phyloP scores from a whole-genome alignment of 2,888 invertebrate species.

The Calameuta pallipes region DNA sequence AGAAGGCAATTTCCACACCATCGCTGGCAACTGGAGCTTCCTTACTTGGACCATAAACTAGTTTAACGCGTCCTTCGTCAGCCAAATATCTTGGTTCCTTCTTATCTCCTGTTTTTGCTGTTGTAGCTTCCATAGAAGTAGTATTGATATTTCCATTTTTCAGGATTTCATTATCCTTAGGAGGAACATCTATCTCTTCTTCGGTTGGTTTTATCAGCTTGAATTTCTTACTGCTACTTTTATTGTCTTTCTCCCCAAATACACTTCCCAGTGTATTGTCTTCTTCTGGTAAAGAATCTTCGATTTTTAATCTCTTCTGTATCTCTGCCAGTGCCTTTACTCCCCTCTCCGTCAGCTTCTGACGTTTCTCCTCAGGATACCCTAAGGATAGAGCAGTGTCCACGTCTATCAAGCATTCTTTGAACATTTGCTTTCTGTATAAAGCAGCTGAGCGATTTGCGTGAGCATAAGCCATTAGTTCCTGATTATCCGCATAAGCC shows the following conservation, averaged over 20 bases:
- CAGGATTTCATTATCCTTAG: neutral
- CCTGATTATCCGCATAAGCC: constrained; percentile 53
- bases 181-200: constrained; percentile 14
- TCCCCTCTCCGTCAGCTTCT: constrained; percentile 54
- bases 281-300: neutral
- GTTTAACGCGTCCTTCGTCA: constrained; percentile 43
- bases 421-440: constrained; percentile 55
- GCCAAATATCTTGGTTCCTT: constrained; percentile 43
- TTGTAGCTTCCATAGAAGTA: constrained; percentile 23
- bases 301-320: constrained; percentile 24
- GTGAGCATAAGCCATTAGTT: constrained; percentile 57
- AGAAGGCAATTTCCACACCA: constrained; percentile 51
- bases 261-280: neutral
- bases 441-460: constrained; percentile 64
- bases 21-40: constrained; percentile 55
- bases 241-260: neutral
- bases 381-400: constrained; percentile 53
- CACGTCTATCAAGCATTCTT: constrained; percentile 60
- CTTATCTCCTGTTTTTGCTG: neutral
- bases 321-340: constrained; percentile 52
- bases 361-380: constrained; percentile 58
- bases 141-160: neutral
- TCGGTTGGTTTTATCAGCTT: constrained; percentile 22
- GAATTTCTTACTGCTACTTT: constrained; percentile 24
- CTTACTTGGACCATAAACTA: constrained; percentile 49